Conservation (phyloP, 2,888 invertebrate species). For the Melinaea menophilus region DNA sequence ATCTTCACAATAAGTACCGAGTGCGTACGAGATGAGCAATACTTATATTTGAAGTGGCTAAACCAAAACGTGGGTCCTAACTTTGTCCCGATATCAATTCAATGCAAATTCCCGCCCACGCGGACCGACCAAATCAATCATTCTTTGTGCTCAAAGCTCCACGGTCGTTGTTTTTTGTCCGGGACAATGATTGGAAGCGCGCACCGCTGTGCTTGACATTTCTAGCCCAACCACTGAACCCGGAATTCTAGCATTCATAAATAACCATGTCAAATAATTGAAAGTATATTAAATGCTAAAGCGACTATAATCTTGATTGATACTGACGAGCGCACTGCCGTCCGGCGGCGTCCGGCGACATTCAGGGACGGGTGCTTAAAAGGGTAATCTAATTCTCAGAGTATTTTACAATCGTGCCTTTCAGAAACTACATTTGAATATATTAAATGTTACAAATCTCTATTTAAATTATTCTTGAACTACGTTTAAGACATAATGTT, state of each 20-base stretch:
- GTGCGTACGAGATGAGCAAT: neutral
- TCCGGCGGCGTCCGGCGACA: constrained; percentile 12
- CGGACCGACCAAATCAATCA: constrained; percentile 65
- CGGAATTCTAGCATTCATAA: constrained; percentile 60
- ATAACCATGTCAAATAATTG: constrained; percentile 39
- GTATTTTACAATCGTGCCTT: neutral
- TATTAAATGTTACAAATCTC: too few species aligned
- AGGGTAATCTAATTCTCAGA: constrained; percentile 1
- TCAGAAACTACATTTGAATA: too few species aligned
- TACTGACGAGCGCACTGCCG: constrained; percentile 20
- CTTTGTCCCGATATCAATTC: constrained; percentile 62
- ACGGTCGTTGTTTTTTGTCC: constrained; percentile 57
- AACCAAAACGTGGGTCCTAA: constrained; percentile 52
- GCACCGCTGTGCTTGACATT: constrained; percentile 48
- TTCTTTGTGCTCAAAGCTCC: constrained; percentile 50
- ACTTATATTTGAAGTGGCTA: constrained; percentile 16
- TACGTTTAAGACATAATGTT: too few species aligned
- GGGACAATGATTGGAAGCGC: constrained; percentile 66
- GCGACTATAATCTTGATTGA: constrained; percentile 18
- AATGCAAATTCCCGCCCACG: constrained; percentile 72
- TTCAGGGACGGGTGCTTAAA: constrained; percentile 11
- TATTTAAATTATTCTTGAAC: too few species aligned
- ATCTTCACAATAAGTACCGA: too few species aligned
- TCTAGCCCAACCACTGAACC: constrained; percentile 59
- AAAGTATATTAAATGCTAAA: constrained; percentile 34